Evolutionary conservation across 2,113 vertebrate species (phyloP), one percentile per base, ranked within the genome.

Genomic region (Melanotaenia duboulayi): DNA sequence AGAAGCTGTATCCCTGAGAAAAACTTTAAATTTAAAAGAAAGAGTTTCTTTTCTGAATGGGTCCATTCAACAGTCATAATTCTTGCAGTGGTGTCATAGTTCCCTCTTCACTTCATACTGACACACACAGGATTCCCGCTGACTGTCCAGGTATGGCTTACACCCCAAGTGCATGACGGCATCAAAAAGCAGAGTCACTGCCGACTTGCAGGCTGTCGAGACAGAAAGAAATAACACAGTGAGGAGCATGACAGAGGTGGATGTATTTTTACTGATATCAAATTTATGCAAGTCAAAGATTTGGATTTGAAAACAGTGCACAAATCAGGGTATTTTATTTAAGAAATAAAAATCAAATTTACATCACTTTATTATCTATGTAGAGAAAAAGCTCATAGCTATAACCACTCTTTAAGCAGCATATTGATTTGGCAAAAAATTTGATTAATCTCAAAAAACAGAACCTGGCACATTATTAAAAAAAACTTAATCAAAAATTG

Each of bases 61-160:
- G 71, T 75, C 50, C 7, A 1, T 55, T 24, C 12, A n/a, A 54
- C 49, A 68, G 62, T 62, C 40, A 23, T 13, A 20, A 25, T 44
- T 20, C 23, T 28, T 23, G 56, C 13, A 39, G 35, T 10, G 0
- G 13, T 1, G 22, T 96, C 87, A 99, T 63, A 99, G 95, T 32
- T 99, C 98, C 6, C 60, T 91, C 78, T 97, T 98, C 23, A 94
- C 84, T 82, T 99, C 95, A 0, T 95, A 96, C 7, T 2, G 95
- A 82, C 98, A 99, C 72, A 93, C 89, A 19, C 98, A 99, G 0
- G 97, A 95, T 2, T 95, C 95, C 61, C 96, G 93, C 81, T 99
- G 98, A 76, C 97, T 97, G 74, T 99, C 98, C 94, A 99, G 92
- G 90, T 97, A 99, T 0, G 98, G 98, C 57, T 99, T 98, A 78